A percentile compares a stretch with the other conserved stretches of the same genome.
Evolutionary conservation across 30 jellyfish, hydroid and myxozoan species (phyloP).

Genomic region (Catostylus mosaicus): DNA sequence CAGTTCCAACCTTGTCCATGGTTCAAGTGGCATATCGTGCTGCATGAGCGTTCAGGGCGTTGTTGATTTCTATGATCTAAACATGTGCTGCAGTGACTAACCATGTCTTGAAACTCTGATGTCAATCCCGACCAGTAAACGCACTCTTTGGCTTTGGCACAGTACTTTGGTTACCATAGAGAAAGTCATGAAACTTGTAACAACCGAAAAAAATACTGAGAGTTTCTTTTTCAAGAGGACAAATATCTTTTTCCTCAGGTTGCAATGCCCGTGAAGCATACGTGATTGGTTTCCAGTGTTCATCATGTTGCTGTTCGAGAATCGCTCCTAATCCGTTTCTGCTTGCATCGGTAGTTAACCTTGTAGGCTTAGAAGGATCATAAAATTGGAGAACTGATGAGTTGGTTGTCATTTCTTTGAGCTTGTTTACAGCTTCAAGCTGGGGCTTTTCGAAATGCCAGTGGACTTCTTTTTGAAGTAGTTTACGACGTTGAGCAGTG

Average conservation of each 20-base stretch:
- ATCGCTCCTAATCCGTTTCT: neutral
- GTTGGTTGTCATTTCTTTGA: neutral
- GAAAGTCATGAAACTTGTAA: neutral
- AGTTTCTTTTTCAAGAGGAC: slow-evolving; percentile 6
- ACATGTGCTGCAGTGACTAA: neutral
- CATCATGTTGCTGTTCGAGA: slow-evolving; percentile 11
- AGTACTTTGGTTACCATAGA: neutral
- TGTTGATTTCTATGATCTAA: neutral
- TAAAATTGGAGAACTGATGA: neutral
- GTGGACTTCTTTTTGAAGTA: no score
- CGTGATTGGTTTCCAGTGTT: neutral
- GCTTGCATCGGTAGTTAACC: slow-evolving; percentile 23
- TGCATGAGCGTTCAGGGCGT: neutral
- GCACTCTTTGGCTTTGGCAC: neutral
- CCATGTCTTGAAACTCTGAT: neutral
- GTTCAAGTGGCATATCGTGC: slow-evolving; percentile 57
- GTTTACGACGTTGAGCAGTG: no score
- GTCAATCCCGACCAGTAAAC: neutral
- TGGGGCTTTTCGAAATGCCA: neutral
- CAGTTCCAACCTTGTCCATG: slow-evolving; percentile 59
- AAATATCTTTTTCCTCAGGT: neutral
- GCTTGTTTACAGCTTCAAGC: neutral
- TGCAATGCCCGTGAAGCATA: slow-evolving; percentile 2
- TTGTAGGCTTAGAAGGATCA: slow-evolving; percentile 6
- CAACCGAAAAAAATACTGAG: neutral